Evolutionary conservation across 2,888 invertebrate species (phyloP), one percentile per base, ranked within the genome.

Genomic region (Eutolmus rufibarbis): DNA sequence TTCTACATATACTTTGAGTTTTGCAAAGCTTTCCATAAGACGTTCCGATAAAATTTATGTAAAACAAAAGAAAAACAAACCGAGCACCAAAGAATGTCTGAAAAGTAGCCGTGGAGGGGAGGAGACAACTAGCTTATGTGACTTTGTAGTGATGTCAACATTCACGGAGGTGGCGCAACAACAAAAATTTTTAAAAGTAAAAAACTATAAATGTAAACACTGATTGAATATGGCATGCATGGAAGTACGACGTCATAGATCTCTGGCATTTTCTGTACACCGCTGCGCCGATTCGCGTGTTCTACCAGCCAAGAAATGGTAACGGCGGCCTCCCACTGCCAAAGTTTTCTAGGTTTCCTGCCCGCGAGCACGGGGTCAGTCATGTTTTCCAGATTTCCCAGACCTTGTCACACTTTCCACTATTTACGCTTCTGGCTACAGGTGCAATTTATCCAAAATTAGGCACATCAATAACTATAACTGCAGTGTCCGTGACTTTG

Each of bases 11-110:
- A 79, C 79, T 23, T 28, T 85, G 74, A 43, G 43, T 74, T 43
- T 46, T 74, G 46, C 28, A 66, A 46, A 85, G 85, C 85, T 85
- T 74, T 85, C 46, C 85, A 56, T 46, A 31, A 74, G 74, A 51
- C 31, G 81, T 12, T 40, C 74, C 85, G 85, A 85, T 85, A 85
- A 85, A 74, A 46, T 85, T 85, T 85, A 85, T 85, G 43, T 34
- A 51, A 74, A 74, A 85, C 85, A 85, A 85, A 85, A 84, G 66
- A 74, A 84, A 84, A 74, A 57, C 19, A 66, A 28, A 46, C 66
- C n/a, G 19, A 37, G 37, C 57, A 57, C 82, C 57, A 23, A 37
- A 82, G 66, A 82, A 82, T 37, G 37, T 23, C 23, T 66, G 66
- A 66, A 57, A 66, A 66, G 4, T 19, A 23, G 12, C 23, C 66